These are phyloP conservation scores for Taenioides sp. DNA, from an alignment of 2,797 vertebrate genomes.

Conservation along the genomic window DNA sequence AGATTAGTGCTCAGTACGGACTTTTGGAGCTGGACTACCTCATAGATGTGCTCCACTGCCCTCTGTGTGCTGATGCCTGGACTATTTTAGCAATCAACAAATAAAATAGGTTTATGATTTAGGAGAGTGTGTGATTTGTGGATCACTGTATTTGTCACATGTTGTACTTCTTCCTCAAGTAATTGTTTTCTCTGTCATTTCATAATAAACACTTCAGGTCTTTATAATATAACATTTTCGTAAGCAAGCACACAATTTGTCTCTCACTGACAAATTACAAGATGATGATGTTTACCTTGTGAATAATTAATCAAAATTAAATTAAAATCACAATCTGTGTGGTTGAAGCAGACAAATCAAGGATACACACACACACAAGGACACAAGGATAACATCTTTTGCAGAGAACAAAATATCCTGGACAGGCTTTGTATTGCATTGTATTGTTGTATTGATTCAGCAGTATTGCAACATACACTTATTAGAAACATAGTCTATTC, in stretches of 20 bases:
- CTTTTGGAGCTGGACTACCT: slow-evolving; percentile 2
- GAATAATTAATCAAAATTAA: background rate
- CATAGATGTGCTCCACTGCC: slow-evolving; percentile 29
- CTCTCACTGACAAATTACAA: background rate
- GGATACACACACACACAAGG: background rate
- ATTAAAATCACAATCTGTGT: background rate
- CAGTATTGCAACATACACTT: too few relatives aligned
- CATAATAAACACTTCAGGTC: background rate
- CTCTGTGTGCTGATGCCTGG: slow-evolving; percentile 28
- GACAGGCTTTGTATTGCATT: too few relatives aligned
- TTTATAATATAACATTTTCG: background rate
- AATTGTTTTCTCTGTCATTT: background rate
- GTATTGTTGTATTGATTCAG: too few relatives aligned
- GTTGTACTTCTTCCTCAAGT: background rate
- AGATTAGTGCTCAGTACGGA: slow-evolving; percentile 12
- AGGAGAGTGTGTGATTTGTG: too few relatives aligned
- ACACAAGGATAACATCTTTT: too few relatives aligned
- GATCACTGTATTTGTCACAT: background rate
- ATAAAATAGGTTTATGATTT: background rate
- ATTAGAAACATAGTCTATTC: too few relatives aligned
- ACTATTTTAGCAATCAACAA: slow-evolving; percentile 10
- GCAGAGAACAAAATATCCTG: too few relatives aligned
- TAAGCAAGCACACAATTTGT: background rate
- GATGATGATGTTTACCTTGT: background rate
- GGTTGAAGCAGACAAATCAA: background rate